Base-by-base conservation (phyloP, 64 coral and sea anemone genomes). In the Porites australiensis region DNA sequence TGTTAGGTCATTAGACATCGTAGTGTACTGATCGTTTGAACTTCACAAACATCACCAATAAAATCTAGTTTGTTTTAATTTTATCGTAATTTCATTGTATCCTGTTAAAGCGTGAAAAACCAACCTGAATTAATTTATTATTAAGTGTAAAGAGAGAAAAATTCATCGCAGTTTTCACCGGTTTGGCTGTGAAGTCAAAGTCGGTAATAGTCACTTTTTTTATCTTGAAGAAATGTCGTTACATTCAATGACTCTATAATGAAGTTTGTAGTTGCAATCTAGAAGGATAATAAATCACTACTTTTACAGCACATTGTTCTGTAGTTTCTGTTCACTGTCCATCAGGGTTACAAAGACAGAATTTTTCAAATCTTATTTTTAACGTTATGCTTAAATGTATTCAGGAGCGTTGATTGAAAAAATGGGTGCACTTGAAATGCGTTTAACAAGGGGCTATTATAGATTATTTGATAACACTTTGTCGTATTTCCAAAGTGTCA, bases 401-500 rank as follows among this genome's bases (percentile, higher is more conserved):
- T 37, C 27, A 37, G 27, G 27, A 37, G 27, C 27, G 27, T 37
- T 57, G 12, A 57, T 9, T 9, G 54, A 57, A 67, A 84, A 68
- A 84, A 49, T 23, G 62, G 44, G 13, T 46, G 62, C 44, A 68
- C 81, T 84, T 69, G 62, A 84, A 45, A 68, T 84, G 73, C 51
- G 13, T 68, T 84, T 21, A 68, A 84, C 61, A 68, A 66, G 44
- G 15, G 19, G 43, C 81, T 46, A 84, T 84, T 84, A 84, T 68
- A 61, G 16, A 44, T 8, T 84, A 50, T 10, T 18, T 68, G 63
- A 11, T 46, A 4, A 84, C 5, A 61, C 23, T 53, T 84, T 84
- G 52, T 84, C 81, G 18, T 20, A 68, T 51, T 82, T 60, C 65
- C 52, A 2, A 81, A 84, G 81, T 84, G 81, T 68, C 81, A 84